Conservation (phyloP, 2,888 invertebrate species). For the Tachina lurida region DNA sequence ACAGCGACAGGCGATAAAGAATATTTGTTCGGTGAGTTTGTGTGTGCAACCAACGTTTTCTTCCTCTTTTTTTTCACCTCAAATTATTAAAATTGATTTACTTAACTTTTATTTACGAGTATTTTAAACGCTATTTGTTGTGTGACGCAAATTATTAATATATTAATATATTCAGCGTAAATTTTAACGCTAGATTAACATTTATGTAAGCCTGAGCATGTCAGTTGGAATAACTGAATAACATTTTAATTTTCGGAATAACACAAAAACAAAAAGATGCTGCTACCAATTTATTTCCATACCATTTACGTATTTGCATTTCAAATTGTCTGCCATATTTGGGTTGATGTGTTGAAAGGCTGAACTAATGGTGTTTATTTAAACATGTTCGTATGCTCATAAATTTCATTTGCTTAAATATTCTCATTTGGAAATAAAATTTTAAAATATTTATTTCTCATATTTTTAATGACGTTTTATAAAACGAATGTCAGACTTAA, state of each 20-base stretch:
- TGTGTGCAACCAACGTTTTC: background rate
- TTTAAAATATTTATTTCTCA: background rate
- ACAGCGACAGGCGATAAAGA: slow-evolving; percentile 79
- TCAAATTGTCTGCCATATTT: slow-evolving; percentile 19
- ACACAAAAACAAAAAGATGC: slow-evolving; percentile 10
- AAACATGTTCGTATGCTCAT: slow-evolving; percentile 3
- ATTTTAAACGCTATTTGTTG: slow-evolving; percentile 5
- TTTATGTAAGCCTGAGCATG: slow-evolving; percentile 15
- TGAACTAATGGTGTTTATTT: slow-evolving; percentile 54
- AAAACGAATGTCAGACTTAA: background rate
- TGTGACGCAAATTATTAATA: slow-evolving; percentile 26
- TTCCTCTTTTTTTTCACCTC: background rate
- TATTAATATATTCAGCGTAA: slow-evolving; percentile 57
- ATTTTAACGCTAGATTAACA: slow-evolving; percentile 61
- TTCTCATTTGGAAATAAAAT: background rate
- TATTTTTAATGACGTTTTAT: background rate
- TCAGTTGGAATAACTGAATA: background rate
- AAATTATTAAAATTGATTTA: background rate
- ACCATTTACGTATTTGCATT: slow-evolving; percentile 16
- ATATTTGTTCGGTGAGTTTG: slow-evolving; percentile 81
- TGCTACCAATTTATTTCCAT: slow-evolving; percentile 58
- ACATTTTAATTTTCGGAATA: background rate
- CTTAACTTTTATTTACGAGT: slow-evolving; percentile 43
- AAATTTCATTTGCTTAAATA: slow-evolving; percentile 9
- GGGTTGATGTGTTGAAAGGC: slow-evolving; percentile 54